These are phyloP conservation scores for Neogobius melanostomus DNA, from an alignment of 2,113 vertebrate species.

Conservation along the genomic window DNA sequence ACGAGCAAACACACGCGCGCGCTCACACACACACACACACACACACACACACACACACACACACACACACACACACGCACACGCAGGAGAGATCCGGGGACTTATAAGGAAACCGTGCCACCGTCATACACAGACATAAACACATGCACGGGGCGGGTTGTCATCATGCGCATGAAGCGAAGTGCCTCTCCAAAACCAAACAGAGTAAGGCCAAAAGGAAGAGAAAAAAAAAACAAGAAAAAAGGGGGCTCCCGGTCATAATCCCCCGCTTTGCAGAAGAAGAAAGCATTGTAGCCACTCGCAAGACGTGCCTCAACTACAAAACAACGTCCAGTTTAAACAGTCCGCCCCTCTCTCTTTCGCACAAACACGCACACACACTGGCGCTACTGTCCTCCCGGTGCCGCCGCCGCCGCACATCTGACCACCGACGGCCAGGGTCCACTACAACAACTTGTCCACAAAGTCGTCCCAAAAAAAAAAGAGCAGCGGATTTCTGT, in stretches of 20 bases:
- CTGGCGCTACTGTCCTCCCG: conserved; percentile 2
- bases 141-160: not conserved
- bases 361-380: conserved; percentile 24
- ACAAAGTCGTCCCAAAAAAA: conserved; percentile 49
- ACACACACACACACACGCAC: no score
- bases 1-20: no score
- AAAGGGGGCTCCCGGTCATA: conserved; percentile 33
- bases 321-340: conserved; percentile 72
- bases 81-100: no score
- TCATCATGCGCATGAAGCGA: not conserved
- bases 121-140: no score
- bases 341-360: conserved; percentile 64
- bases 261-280: conserved; percentile 52
- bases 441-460: conserved; percentile 61
- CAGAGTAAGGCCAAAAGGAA: conserved; percentile 1
- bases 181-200: not conserved
- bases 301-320: conserved; percentile 79
- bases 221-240: no score
- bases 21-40: no score
- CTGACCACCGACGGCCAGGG: conserved; percentile 31
- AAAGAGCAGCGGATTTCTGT: not conserved
- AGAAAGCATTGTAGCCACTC: conserved; percentile 54
- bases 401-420: conserved; percentile 26
- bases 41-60: no score
- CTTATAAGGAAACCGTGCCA: not conserved